phyloP scores from a whole-genome alignment of 2,888 invertebrate species.

The Oeneis ivallda region DNA sequence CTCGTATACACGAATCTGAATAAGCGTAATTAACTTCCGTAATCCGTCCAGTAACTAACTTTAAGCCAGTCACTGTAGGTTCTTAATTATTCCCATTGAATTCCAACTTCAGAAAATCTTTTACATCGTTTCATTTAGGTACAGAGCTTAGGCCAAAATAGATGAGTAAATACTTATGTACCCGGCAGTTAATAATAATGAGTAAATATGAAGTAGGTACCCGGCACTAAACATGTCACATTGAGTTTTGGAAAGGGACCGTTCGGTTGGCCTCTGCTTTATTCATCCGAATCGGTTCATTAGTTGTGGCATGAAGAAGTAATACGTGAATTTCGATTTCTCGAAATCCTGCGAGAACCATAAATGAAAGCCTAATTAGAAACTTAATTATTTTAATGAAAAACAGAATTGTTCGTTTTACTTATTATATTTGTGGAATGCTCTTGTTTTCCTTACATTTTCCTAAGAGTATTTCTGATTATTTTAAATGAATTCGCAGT shows the following conservation, averaged over 20 bases:
- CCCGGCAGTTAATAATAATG: too few relatives aligned
- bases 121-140: neutral
- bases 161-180: too few relatives aligned
- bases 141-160: too few relatives aligned
- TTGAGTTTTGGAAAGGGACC: too few relatives aligned
- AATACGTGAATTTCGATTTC: too few relatives aligned
- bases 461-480: neutral
- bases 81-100: constrained; percentile 1
- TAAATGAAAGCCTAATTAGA: too few relatives aligned
- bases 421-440: neutral
- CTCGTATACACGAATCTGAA: constrained; percentile 1
- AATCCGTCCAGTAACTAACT: constrained; percentile 7
- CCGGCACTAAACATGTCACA: too few relatives aligned
- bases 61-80: neutral
- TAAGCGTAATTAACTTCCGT: constrained; percentile 11
- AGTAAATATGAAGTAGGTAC: too few relatives aligned
- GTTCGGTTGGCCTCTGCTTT: too few relatives aligned
- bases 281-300: too few relatives aligned
- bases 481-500: neutral
- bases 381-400: neutral
- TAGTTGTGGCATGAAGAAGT: too few relatives aligned
- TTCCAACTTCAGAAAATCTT: neutral
- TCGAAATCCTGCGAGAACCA: too few relatives aligned
- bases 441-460: neutral
- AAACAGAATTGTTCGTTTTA: neutral